phyloP scores from a whole-genome alignment of 2,797 vertebrate genomes.

The Pachyuromys duprasi region DNA sequence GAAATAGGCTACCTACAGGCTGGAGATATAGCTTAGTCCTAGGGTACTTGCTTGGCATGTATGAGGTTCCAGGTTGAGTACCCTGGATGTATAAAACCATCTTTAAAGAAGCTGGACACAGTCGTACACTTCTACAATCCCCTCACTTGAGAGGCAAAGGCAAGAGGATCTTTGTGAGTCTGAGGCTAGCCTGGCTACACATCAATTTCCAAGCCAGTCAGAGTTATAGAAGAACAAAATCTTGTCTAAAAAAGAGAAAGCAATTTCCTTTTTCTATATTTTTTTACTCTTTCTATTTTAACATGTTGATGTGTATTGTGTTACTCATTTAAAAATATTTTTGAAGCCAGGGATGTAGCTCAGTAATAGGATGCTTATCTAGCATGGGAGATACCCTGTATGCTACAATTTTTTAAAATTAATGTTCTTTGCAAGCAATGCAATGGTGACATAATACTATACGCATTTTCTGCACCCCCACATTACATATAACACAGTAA shows the following conservation, averaged over 20 bases:
- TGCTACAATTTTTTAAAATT: background rate
- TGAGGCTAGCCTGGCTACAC: background rate
- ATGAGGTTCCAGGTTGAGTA: background rate
- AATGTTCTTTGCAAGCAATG: conserved; percentile 1
- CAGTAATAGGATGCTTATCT: background rate
- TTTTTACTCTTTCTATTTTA: conserved; percentile 27
- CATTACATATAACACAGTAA: conserved; percentile 26
- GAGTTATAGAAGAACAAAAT: background rate
- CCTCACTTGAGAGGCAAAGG: background rate
- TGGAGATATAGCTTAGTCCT: background rate
- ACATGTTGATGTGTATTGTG: background rate
- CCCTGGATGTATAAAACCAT: background rate
- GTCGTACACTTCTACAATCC: background rate
- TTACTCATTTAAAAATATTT: conserved; percentile 31
- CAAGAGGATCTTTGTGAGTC: background rate
- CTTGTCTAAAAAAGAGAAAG: background rate
- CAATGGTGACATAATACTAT: background rate
- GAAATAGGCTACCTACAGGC: background rate
- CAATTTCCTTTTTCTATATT: background rate
- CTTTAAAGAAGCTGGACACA: background rate
- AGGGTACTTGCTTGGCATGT: background rate
- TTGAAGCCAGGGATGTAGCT: background rate
- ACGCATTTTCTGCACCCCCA: background rate
- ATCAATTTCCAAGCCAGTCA: background rate
- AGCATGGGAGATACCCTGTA: background rate